Evolutionary conservation across 2,888 invertebrate genomes (phyloP).

Genomic region (Drosophila vallismaia): DNA sequence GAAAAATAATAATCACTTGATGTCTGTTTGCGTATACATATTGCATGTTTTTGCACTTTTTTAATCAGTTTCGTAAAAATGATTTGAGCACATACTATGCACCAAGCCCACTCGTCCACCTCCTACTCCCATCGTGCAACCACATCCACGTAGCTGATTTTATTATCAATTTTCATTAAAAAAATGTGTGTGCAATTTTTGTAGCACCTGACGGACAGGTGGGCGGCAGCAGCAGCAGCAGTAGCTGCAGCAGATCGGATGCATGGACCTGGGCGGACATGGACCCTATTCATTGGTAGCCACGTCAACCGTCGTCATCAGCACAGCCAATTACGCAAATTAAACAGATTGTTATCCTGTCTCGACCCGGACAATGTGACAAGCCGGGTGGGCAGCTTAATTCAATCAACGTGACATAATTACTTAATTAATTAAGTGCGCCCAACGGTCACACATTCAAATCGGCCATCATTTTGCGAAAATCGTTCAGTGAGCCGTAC

Average conservation of each 20-base stretch:
- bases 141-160: conserved; percentile 26
- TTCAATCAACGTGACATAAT: conserved; percentile 71
- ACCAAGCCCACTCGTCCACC: background rate
- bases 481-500: conserved; percentile 89
- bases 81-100: conserved; percentile 24
- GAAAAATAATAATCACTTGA: conserved; percentile 52
- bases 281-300: conserved; percentile 51
- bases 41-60: conserved; percentile 46
- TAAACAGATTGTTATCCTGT: conserved; percentile 75
- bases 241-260: background rate
- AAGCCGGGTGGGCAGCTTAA: conserved; percentile 50
- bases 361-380: conserved; percentile 50
- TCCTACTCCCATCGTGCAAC: background rate
- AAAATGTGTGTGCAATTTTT: conserved; percentile 19
- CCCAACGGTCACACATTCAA: conserved; percentile 85
- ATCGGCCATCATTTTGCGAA: conserved; percentile 91
- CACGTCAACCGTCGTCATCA: conserved; percentile 61
- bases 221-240: background rate
- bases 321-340: conserved; percentile 79
- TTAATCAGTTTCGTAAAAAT: conserved; percentile 46
- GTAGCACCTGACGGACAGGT: conserved; percentile 28
- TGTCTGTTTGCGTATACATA: conserved; percentile 40
- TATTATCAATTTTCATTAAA: conserved; percentile 43
- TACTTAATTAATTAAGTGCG: conserved; percentile 72
- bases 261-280: background rate